These are phyloP conservation scores for Agonopterix subpropinquella DNA, from an alignment of 2,888 invertebrate species.

Conservation along the genomic window DNA sequence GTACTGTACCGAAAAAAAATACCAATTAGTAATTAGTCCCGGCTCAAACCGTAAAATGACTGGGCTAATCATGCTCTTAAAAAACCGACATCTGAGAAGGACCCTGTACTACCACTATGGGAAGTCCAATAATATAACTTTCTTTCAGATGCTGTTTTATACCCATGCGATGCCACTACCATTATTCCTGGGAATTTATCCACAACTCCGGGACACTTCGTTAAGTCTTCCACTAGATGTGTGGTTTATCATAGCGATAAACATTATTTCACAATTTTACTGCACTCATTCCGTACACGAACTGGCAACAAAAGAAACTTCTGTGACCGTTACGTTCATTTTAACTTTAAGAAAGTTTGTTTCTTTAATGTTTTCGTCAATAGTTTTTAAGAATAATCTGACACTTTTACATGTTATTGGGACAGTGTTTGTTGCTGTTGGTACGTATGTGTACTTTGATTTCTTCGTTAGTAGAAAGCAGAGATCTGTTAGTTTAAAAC, in stretches of 20 bases:
- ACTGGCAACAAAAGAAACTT: slow-evolving; percentile 54
- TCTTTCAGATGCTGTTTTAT: slow-evolving; percentile 65
- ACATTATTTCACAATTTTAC: slow-evolving; percentile 51
- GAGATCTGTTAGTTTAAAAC: slow-evolving; percentile 41
- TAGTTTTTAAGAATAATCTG: slow-evolving; percentile 63
- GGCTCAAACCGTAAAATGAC: too few relatives aligned
- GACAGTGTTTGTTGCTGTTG: slow-evolving; percentile 46
- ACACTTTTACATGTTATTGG: slow-evolving; percentile 52
- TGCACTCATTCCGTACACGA: slow-evolving; percentile 59
- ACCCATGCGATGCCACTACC: slow-evolving; percentile 56
- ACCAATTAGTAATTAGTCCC: too few relatives aligned
- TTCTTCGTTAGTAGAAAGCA: slow-evolving; percentile 45
- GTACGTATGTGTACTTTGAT: slow-evolving; percentile 63
- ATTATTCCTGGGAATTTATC: slow-evolving; percentile 44
- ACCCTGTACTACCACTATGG: too few relatives aligned
- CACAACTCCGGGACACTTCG: slow-evolving; percentile 37
- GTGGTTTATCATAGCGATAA: slow-evolving; percentile 45
- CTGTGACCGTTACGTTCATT: slow-evolving; percentile 61
- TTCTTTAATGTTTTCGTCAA: slow-evolving; percentile 52
- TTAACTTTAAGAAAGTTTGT: slow-evolving; percentile 59
- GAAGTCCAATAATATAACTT: neutral
- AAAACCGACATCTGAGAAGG: too few relatives aligned
- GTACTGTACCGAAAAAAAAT: too few relatives aligned
- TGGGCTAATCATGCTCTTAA: too few relatives aligned
- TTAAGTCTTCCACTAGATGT: slow-evolving; percentile 26